Base-by-base conservation (phyloP, 2,113 vertebrate species). In the Nansenia antarctica region DNA sequence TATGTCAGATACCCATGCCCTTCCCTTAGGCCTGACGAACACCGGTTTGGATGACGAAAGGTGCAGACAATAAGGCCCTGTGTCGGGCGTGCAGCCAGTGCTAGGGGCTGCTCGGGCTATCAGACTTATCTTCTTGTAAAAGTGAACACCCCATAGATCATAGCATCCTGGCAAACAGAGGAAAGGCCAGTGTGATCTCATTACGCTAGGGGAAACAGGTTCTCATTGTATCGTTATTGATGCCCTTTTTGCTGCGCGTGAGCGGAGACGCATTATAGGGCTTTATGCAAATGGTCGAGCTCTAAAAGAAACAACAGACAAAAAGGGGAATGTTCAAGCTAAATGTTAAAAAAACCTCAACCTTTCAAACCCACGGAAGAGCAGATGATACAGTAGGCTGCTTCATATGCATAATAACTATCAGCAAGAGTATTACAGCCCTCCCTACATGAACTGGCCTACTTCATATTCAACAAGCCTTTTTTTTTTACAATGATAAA, bases 281-380 rank as follows among this genome's bases (percentile, higher is more conserved):
- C 45, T 32, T 61, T 26, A 65, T 80, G 82, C 73, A 69, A 76
- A 79, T 73, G 12, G n/a, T n/a, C 11, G 14, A 57, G 9, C 62
- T 26, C 22, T 14, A 45, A 63, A 37, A 60, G 30, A 47, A 39
- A 55, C 37, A 30, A 34, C n/a, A 64, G 30, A 32, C 3, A 5
- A 52, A 32, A 59, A 30, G 65, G 69, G 59, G 67, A 14, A 49
- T 3, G 67, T 30, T 79, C 24, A 62, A 74, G 74, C 75, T 63
- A 76, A 84, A 86, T 76, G 67, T 71, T 76, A 69, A 37, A 22
- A n/a, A 74, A 68, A 79, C 76, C 65, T 84, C 49, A 67, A 74
- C 67, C 78, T 77, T 69, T 71, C 24, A 65, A 69, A 60, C 52
- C 62, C 55, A 63, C 73, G 39, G 57, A 61, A 52, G 31, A 61